phyloP scores from a whole-genome alignment of 2,797 vertebrate genomes.

The Numenius phaeopus region DNA sequence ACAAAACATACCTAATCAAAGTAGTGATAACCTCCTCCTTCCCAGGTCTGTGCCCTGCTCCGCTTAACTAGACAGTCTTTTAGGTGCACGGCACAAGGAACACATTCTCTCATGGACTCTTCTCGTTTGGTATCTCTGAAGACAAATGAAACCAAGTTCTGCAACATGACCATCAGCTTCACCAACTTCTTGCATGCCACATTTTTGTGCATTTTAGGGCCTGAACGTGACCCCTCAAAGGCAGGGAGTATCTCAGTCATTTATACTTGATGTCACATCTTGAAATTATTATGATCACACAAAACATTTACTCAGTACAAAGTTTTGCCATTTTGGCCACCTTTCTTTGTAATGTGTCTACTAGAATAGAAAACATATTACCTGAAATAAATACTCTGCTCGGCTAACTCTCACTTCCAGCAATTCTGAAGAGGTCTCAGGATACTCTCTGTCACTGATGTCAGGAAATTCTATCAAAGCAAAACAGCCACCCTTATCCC shows the following conservation, averaged over 20 bases:
- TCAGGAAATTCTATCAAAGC: background rate
- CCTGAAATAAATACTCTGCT: background rate
- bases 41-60: background rate
- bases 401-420: background rate
- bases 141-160: background rate
- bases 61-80: background rate
- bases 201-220: background rate
- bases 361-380: background rate
- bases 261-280: background rate
- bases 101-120: background rate
- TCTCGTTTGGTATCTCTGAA: background rate
- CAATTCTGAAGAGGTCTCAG: background rate
- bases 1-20: background rate
- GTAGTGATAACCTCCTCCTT: background rate
- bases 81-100: background rate
- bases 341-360: background rate
- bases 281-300: background rate
- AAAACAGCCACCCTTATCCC: background rate
- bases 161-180: background rate
- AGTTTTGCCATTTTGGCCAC: background rate
- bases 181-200: background rate
- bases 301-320: background rate
- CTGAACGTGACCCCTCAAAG: background rate
- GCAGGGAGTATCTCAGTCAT: background rate
- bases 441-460: background rate